phyloP scores from a whole-genome alignment of 1,140 invertebrate genomes.

The Papilio xuthus region DNA sequence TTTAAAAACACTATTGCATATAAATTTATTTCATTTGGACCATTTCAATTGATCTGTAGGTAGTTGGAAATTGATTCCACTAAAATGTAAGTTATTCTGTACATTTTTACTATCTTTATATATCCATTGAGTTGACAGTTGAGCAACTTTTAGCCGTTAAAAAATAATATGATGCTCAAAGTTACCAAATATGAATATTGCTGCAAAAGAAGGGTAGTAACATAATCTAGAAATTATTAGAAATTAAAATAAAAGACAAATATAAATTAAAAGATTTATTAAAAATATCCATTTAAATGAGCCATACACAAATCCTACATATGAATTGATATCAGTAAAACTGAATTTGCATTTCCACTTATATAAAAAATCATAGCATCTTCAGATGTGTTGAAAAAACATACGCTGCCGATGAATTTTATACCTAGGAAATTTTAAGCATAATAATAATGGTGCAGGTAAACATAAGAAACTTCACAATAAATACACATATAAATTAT shows the following conservation, averaged over 20 bases:
- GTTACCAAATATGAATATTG: no score
- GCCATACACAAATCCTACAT: neutral
- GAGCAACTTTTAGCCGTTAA: no score
- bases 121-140: no score
- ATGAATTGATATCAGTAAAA: neutral
- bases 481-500: no score
- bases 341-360: no score
- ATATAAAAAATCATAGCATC: no score
- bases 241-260: neutral
- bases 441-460: neutral
- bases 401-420: neutral
- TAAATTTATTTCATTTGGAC: neutral
- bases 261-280: neutral
- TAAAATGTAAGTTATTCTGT: neutral
- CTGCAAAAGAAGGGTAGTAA: neutral
- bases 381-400: neutral
- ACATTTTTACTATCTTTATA: no score
- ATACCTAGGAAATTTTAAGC: neutral
- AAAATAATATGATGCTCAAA: no score
- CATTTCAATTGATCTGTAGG: neutral
- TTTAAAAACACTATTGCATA: neutral
- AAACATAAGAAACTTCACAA: neutral
- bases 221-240: neutral
- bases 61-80: neutral
- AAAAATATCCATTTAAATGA: neutral